Evolutionary conservation across 2,888 invertebrate genomes (phyloP).

Genomic region (Spialia ferax): DNA sequence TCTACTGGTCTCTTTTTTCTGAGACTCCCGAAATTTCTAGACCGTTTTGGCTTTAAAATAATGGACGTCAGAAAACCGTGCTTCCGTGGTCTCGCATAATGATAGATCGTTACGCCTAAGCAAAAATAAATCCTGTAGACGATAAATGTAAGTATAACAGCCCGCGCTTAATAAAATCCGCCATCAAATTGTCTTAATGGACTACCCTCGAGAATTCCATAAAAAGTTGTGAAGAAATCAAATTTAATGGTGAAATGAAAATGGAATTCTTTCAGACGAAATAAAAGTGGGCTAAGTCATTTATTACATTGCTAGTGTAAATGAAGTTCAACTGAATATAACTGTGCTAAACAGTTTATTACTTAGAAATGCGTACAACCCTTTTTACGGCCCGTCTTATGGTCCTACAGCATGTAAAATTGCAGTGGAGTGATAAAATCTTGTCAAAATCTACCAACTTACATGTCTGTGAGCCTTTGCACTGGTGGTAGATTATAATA

Average conservation of each 20-base stretch:
- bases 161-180: slow-evolving; percentile 19
- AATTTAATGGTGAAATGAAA: slow-evolving; percentile 7
- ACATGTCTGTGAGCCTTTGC: too few species aligned
- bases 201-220: slow-evolving; percentile 22
- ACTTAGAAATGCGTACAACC: too few species aligned
- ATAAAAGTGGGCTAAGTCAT: slow-evolving; percentile 8
- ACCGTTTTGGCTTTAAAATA: slow-evolving; percentile 9
- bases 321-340: neutral
- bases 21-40: neutral
- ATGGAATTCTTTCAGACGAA: slow-evolving; percentile 4
- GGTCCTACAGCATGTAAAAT: too few species aligned
- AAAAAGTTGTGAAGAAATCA: slow-evolving; percentile 28
- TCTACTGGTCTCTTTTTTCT: too few species aligned
- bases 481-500: too few species aligned
- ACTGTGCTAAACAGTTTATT: too few species aligned
- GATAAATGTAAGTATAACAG: slow-evolving; percentile 19
- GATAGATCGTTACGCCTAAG: slow-evolving; percentile 20
- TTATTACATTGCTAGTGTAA: slow-evolving; percentile 5
- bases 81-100: neutral
- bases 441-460: too few species aligned
- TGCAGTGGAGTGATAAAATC: too few species aligned
- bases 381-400: too few species aligned
- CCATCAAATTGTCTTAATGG: slow-evolving; percentile 32
- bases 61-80: slow-evolving; percentile 5
- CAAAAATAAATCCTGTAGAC: slow-evolving; percentile 26